phyloP scores from a whole-genome alignment of 1,140 invertebrate species.

The Pseudomyrmex sp. region DNA sequence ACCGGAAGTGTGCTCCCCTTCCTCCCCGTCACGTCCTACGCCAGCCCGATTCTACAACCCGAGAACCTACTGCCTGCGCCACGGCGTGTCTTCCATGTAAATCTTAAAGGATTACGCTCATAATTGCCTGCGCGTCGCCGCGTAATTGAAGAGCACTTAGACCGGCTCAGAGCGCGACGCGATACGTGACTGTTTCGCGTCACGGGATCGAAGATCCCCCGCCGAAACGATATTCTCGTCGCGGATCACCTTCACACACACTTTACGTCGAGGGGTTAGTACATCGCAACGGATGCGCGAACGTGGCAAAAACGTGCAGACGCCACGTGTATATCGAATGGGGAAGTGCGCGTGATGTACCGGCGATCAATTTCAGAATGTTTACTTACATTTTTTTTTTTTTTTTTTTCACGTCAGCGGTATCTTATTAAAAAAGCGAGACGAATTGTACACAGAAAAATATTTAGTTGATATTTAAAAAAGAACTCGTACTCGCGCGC shows the following conservation, averaged over 20 bases:
- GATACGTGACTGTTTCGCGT: constrained; percentile 43
- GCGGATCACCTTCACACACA: background rate
- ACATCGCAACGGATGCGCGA: background rate
- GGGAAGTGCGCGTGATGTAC: background rate
- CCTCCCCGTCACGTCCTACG: background rate
- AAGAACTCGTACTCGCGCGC: too few relatives aligned
- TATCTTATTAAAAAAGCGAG: background rate
- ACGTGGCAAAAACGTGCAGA: constrained; percentile 5
- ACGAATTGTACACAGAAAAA: background rate
- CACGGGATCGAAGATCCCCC: constrained; percentile 48
- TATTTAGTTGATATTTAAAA: too few relatives aligned
- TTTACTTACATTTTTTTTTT: background rate
- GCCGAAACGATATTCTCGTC: constrained; percentile 34
- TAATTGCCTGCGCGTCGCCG: constrained; percentile 68
- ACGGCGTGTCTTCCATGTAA: constrained; percentile 47
- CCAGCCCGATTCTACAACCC: constrained; percentile 40
- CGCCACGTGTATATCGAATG: background rate
- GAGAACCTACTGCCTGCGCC: constrained; percentile 26
- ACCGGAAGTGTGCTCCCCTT: constrained; percentile 26
- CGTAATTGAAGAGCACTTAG: constrained; percentile 71
- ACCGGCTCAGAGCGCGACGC: constrained; percentile 42
- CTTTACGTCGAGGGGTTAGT: background rate
- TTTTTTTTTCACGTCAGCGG: background rate
- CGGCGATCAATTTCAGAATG: background rate
- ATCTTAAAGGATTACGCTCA: constrained; percentile 75